phyloP scores from a whole-genome alignment of 2,888 invertebrate species.

The Troglohyphantes excavatus region DNA sequence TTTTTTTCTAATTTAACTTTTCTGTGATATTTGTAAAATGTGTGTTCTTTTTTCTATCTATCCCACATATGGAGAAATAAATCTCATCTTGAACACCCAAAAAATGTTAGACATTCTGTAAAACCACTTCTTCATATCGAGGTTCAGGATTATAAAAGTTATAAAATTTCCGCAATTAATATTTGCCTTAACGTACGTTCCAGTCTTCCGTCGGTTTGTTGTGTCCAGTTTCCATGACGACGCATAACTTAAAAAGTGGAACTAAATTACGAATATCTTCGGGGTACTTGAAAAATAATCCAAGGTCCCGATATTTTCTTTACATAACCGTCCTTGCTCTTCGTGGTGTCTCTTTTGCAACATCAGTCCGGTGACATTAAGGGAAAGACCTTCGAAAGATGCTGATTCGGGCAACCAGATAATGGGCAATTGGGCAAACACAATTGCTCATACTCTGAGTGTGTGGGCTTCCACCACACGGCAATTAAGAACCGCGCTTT shows the following conservation, averaged over 20 bases:
- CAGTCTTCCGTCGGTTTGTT: not conserved
- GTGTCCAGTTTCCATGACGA: not conserved
- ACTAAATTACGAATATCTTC: too few species aligned
- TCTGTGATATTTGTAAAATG: too few species aligned
- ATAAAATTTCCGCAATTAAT: too few species aligned
- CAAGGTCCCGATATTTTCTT: not conserved
- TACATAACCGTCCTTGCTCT: conserved; percentile 1
- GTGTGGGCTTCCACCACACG: not conserved
- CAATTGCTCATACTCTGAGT: not conserved
- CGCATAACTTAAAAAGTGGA: too few species aligned
- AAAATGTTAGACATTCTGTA: too few species aligned
- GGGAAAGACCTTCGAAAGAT: not conserved
- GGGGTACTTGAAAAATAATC: not conserved
- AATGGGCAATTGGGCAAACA: not conserved
- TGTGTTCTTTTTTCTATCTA: too few species aligned
- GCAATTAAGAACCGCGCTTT: not conserved
- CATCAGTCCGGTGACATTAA: not conserved
- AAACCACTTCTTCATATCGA: too few species aligned
- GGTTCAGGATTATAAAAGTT: too few species aligned
- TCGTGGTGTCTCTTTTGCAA: not conserved
- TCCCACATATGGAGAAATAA: too few species aligned
- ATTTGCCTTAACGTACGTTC: too few species aligned
- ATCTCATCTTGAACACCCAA: too few species aligned
- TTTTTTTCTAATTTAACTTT: too few species aligned
- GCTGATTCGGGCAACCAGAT: not conserved